Conservation (phyloP, 1,140 invertebrate genomes). For the Condylostylus longicornis region DNA sequence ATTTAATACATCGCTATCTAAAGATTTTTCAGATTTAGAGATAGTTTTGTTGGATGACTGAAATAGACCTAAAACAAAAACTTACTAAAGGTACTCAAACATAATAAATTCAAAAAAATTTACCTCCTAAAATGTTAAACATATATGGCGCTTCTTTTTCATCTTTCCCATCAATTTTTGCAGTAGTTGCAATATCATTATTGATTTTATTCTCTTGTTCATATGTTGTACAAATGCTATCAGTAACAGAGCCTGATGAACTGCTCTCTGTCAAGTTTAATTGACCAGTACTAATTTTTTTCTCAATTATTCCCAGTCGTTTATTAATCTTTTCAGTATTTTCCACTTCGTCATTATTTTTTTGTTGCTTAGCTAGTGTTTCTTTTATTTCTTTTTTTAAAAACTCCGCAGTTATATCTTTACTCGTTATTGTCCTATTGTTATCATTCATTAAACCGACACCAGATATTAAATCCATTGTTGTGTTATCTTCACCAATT, state of each 20-base stretch:
- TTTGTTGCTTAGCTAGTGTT: not conserved
- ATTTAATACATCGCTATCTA: slow-evolving; percentile 11
- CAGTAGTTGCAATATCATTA: slow-evolving; percentile 4
- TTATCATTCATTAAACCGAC: not conserved
- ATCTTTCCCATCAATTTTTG: not conserved
- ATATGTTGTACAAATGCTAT: slow-evolving; percentile 45
- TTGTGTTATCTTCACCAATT: slow-evolving; percentile 3
- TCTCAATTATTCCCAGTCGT: not conserved
- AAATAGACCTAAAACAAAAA: slow-evolving; percentile 15
- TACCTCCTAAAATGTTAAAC: slow-evolving; percentile 20
- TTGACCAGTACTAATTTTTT: slow-evolving; percentile 8
- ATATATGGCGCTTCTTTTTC: slow-evolving; percentile 7
- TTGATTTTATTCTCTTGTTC: slow-evolving; percentile 30
- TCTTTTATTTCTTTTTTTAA: not conserved
- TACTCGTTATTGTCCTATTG: not conserved
- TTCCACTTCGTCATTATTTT: not conserved
- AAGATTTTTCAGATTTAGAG: slow-evolving; percentile 23
- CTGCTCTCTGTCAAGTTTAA: slow-evolving; percentile 41
- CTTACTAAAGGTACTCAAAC: not conserved
- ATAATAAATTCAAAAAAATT: slow-evolving; percentile 6
- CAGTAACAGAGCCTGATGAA: slow-evolving; percentile 45
- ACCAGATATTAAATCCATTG: too few species aligned
- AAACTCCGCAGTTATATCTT: not conserved
- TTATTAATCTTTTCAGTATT: not conserved
- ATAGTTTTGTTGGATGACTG: slow-evolving; percentile 28